Evolutionary conservation across 92 coral and sea anemone genomes (phyloP).

Genomic region (Porites rus): DNA sequence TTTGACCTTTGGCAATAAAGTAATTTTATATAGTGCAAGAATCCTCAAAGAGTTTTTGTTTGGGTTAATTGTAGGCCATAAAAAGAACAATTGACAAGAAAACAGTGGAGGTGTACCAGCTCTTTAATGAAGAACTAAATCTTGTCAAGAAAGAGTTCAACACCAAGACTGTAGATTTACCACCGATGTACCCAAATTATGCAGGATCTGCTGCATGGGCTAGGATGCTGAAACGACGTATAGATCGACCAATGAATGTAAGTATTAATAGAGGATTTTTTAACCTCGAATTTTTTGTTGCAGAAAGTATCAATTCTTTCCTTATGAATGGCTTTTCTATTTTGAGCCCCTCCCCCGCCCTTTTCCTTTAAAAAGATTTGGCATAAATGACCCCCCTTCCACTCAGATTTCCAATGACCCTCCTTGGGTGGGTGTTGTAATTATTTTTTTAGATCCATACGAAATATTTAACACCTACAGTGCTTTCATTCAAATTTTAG

Average conservation of each 20-base stretch:
- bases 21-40: neutral
- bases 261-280: neutral
- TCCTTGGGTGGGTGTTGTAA: no score
- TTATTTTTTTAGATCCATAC: no score
- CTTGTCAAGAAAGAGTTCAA: slow-evolving; percentile 99
- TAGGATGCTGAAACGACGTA: slow-evolving; percentile 91
- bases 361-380: no score
- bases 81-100: slow-evolving; percentile 98
- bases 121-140: slow-evolving; percentile 97
- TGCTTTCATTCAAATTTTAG: no score
- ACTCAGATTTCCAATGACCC: no score
- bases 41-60: neutral
- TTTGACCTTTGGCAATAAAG: neutral
- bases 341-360: no score
- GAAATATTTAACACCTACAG: no score
- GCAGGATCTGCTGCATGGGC: slow-evolving; percentile 99
- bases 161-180: slow-evolving; percentile 94
- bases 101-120: slow-evolving; percentile 97
- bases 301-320: no score
- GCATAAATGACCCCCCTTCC: no score
- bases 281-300: neutral
- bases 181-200: slow-evolving; percentile 93
- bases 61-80: slow-evolving; percentile 74
- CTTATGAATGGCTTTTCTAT: no score
- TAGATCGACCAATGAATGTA: slow-evolving; percentile 98